A percentile compares a stretch with the other conserved stretches of the same genome.
These are phyloP conservation scores for Halesus radiatus DNA, from an alignment of 1,140 invertebrate genomes.

Conservation along the genomic window DNA sequence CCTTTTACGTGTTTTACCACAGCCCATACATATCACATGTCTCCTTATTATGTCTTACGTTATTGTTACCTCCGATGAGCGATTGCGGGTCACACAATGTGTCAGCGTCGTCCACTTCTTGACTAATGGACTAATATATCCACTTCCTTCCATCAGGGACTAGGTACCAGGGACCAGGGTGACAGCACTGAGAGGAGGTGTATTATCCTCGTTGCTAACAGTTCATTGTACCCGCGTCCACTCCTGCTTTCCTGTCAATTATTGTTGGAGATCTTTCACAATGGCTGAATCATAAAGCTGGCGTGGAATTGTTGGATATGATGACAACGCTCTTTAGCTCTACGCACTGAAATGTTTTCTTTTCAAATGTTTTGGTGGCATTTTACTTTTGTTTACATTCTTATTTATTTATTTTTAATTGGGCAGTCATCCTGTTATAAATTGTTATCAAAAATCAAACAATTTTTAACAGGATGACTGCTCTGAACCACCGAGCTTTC, in stretches of 20 bases:
- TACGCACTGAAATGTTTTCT: too few relatives aligned
- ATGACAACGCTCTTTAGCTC: not conserved
- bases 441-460: too few relatives aligned
- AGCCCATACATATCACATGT: not conserved
- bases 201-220: not conserved
- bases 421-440: too few relatives aligned
- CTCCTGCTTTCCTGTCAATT: not conserved
- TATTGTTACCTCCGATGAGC: not conserved
- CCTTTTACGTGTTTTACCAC: not conserved
- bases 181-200: not conserved
- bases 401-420: too few relatives aligned
- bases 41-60: not conserved
- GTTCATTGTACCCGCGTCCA: conserved; percentile 15
- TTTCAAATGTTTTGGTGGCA: too few relatives aligned
- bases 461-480: too few relatives aligned
- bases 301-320: not conserved
- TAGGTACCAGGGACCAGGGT: not conserved
- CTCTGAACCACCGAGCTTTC: too few relatives aligned
- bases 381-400: too few relatives aligned
- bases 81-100: conserved; percentile 8
- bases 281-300: not conserved
- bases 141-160: conserved; percentile 25
- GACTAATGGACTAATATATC: conserved; percentile 33
- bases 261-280: conserved; percentile 1
- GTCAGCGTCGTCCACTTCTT: conserved; percentile 8